Conservation (phyloP, 2,797 vertebrate species). For the Smutsia temminckii region DNA sequence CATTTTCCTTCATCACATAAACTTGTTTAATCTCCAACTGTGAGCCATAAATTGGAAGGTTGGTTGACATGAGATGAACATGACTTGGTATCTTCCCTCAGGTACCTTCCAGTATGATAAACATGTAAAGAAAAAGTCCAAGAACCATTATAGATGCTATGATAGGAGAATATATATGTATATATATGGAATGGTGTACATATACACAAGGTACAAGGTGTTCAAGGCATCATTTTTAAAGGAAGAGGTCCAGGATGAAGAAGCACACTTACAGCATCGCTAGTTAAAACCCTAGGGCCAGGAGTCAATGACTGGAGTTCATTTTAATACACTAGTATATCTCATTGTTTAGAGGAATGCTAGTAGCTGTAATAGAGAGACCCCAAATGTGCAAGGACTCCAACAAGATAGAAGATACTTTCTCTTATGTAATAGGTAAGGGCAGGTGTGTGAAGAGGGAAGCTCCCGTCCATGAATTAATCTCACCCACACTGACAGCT, state of each 20-base stretch:
- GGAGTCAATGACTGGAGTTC: background rate
- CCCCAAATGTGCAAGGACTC: background rate
- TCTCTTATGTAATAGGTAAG: background rate
- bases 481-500: background rate
- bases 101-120: background rate
- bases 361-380: background rate
- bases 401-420: background rate
- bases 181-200: background rate
- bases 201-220: background rate
- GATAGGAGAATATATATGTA: background rate
- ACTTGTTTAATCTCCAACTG: background rate
- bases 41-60: background rate
- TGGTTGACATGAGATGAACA: background rate
- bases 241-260: background rate
- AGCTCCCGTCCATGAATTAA: background rate
- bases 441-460: background rate
- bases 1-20: background rate
- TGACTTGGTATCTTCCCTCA: background rate
- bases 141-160: background rate
- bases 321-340: background rate
- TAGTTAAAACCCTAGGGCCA: background rate
- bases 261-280: background rate
- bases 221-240: background rate
- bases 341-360: background rate
- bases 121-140: background rate